Percentiles rank a stretch among this genome's conserved stretches.
phyloP scores from a whole-genome alignment of 1,140 invertebrate species.

The Mya arenaria region DNA sequence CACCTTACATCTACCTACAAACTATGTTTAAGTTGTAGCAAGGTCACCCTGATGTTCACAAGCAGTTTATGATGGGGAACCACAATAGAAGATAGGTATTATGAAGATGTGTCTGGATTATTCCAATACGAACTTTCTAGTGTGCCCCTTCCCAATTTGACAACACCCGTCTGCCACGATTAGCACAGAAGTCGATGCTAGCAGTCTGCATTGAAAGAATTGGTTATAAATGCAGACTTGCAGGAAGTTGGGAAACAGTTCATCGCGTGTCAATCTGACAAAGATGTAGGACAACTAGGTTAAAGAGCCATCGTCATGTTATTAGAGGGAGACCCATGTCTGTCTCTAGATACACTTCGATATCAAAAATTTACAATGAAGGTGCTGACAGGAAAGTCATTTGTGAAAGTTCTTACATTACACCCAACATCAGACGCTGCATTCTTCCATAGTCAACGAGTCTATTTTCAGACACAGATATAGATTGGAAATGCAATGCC shows the following conservation, averaged over 20 bases:
- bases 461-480: slow-evolving; percentile 37
- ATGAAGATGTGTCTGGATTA: not conserved
- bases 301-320: slow-evolving; percentile 8
- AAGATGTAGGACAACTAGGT: not conserved
- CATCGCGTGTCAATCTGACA: not conserved
- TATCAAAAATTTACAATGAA: slow-evolving; percentile 32
- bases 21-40: slow-evolving; percentile 75
- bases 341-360: slow-evolving; percentile 1
- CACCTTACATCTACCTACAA: slow-evolving; percentile 80
- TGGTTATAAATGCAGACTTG: not conserved
- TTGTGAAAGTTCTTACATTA: slow-evolving; percentile 26
- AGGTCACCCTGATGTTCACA: slow-evolving; percentile 39
- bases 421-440: slow-evolving; percentile 35
- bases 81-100: slow-evolving; percentile 26
- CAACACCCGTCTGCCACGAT: not conserved
- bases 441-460: not conserved
- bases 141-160: not conserved
- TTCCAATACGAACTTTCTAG: slow-evolving; percentile 3
- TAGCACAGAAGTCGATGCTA: not conserved
- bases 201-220: not conserved
- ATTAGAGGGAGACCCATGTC: not conserved
- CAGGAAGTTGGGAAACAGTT: too few species aligned
- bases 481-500: not conserved
- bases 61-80: slow-evolving; percentile 33
- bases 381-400: not conserved